phyloP scores from a whole-genome alignment of 1,140 invertebrate species.

The Chrysomallon squamiferum region DNA sequence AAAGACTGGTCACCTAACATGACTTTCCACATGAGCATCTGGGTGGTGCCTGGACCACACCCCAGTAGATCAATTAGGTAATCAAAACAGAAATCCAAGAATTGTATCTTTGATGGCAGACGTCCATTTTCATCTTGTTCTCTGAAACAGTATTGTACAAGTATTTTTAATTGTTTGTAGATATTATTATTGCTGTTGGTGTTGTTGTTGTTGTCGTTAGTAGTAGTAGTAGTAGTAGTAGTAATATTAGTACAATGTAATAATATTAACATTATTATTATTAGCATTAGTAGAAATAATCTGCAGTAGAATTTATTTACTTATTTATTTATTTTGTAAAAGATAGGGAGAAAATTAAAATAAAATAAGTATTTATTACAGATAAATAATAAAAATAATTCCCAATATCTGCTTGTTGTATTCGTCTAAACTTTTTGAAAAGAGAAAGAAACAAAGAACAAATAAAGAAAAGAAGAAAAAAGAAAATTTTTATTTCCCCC shows the following conservation, averaged over 20 bases:
- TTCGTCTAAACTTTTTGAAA: too few relatives aligned
- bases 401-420: too few relatives aligned
- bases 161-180: too few relatives aligned
- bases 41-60: not conserved
- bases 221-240: too few relatives aligned
- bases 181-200: not conserved
- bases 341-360: too few relatives aligned
- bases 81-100: constrained; percentile 2
- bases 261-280: not conserved
- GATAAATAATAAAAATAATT: too few relatives aligned
- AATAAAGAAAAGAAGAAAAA: too few relatives aligned
- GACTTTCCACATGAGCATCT: not conserved
- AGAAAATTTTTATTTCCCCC: too few relatives aligned
- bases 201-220: not conserved
- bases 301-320: too few relatives aligned
- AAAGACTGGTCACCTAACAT: not conserved
- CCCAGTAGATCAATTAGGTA: not conserved
- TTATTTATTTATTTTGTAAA: too few relatives aligned
- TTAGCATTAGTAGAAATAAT: not conserved
- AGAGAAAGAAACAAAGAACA: too few relatives aligned
- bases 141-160: not conserved
- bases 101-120: not conserved
- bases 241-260: not conserved
- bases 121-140: not conserved
- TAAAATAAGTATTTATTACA: too few relatives aligned